Base-by-base conservation (phyloP, 1,140 invertebrate species). In the Aphis gossypii region DNA sequence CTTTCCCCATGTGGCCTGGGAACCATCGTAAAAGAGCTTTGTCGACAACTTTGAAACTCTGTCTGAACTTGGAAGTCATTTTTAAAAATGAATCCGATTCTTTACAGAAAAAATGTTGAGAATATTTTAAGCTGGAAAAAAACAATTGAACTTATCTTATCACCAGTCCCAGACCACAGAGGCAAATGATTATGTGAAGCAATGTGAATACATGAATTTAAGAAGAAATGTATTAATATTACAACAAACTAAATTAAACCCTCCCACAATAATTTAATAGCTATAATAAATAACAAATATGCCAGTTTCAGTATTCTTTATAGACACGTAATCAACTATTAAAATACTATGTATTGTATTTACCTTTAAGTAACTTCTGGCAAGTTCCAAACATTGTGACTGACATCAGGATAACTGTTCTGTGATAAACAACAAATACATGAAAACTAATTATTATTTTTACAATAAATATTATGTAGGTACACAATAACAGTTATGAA, bases 1-100 rank as follows among this genome's bases (percentile, higher is more conserved):
- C 98, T 94, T 91, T 91, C 0, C 76, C 48, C 93, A 94, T 94
- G 44, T 94, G 93, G 41, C 93, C 93, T 48, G 94, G 94, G 94
- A 94, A 95, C 94, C 94, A 95, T 56, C 94, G 94, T 23, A 95
- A 90, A 92, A 94, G 44, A 93, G 44, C 94, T 94, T 94, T 94
- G 94, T 94, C 94, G 7, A 94, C 90, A 83, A 94, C 54, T 56
- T 94, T 94, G 93, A 94, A 94, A 48, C 83, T 76, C 46, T 93
- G 91, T 38, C 94, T 94, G 92, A 94, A 94, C 87, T 89, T 51
- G 25, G 92, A 20, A 30, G 92, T 54, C 92, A 93, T 93, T 56
- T 93, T 54, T n/a, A 84, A 46, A 82, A 46, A n/a, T 68, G 20
- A 76, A 25, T 84, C 35, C 44, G 35, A 18, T 86, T 86, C 9